Conservation (phyloP, 1,140 invertebrate species). For the Nephila pilipes region DNA sequence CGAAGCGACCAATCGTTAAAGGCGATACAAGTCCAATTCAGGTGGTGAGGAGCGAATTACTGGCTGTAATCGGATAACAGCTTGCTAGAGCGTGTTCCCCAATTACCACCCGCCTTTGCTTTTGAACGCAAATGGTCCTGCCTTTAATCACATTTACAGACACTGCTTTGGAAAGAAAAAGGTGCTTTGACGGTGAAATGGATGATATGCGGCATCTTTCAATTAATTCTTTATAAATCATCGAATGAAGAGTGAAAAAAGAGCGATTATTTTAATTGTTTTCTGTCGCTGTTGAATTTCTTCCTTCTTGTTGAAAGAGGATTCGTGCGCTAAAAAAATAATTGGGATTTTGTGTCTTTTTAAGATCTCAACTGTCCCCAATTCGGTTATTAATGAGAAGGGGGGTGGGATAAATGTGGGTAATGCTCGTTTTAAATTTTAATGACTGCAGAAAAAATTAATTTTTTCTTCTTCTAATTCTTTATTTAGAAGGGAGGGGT, state of each 20-base stretch:
- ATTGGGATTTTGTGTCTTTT: conserved; percentile 19
- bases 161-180: neutral
- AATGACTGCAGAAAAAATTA: neutral
- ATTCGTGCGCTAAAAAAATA: neutral
- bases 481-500: neutral
- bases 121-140: conserved; percentile 18
- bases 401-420: neutral
- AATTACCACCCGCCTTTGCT: neutral
- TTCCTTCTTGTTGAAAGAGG: neutral
- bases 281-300: neutral
- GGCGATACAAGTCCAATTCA: conserved; percentile 27
- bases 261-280: conserved; percentile 40
- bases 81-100: neutral
- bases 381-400: neutral
- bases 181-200: neutral
- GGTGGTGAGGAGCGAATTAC: neutral
- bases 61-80: conserved; percentile 28
- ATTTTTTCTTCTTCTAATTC: neutral
- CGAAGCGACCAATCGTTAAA: conserved; percentile 30
- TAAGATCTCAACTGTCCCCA: neutral
- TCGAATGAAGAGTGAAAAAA: neutral
- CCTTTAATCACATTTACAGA: conserved; percentile 38
- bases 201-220: conserved; percentile 26
- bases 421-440: neutral
- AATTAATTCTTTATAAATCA: conserved; percentile 50